phyloP scores from a whole-genome alignment of 2,113 vertebrate species.

The Psilopogon haemacephalus region DNA sequence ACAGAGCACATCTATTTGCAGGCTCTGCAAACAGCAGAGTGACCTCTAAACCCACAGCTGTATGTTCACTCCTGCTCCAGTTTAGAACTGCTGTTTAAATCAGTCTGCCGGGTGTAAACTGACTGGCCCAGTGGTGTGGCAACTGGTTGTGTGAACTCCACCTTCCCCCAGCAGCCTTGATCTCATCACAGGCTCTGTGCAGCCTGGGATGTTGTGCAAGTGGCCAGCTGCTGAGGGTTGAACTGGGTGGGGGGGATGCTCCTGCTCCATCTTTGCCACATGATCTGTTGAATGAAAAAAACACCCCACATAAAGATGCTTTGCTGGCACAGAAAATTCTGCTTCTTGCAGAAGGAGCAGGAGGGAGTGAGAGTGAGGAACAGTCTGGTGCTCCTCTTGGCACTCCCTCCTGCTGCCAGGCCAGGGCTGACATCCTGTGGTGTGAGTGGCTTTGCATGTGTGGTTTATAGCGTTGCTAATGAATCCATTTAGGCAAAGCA shows the following conservation, averaged over 20 bases:
- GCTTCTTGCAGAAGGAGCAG: background rate
- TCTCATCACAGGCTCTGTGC: background rate
- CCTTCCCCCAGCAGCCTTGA: background rate
- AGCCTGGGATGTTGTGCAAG: background rate
- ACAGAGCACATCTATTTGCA: background rate
- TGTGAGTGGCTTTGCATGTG: slow-evolving; percentile 41
- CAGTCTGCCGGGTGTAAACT: background rate
- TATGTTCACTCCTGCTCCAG: background rate
- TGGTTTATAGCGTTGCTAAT: slow-evolving; percentile 22
- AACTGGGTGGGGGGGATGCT: background rate
- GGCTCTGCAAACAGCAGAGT: background rate
- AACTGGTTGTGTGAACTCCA: background rate
- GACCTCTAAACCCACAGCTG: background rate
- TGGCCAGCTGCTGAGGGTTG: background rate
- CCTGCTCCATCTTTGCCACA: background rate
- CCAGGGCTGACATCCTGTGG: background rate
- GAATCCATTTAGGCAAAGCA: slow-evolving; percentile 59
- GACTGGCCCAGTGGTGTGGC: background rate
- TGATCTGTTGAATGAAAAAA: background rate
- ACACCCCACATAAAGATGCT: background rate
- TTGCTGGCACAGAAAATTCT: background rate
- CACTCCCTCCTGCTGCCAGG: background rate
- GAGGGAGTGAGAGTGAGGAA: background rate
- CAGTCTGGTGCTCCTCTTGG: background rate
- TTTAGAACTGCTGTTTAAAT: background rate